phyloP scores from a whole-genome alignment of 2,113 vertebrate genomes.

The Entelurus aequoreus region DNA sequence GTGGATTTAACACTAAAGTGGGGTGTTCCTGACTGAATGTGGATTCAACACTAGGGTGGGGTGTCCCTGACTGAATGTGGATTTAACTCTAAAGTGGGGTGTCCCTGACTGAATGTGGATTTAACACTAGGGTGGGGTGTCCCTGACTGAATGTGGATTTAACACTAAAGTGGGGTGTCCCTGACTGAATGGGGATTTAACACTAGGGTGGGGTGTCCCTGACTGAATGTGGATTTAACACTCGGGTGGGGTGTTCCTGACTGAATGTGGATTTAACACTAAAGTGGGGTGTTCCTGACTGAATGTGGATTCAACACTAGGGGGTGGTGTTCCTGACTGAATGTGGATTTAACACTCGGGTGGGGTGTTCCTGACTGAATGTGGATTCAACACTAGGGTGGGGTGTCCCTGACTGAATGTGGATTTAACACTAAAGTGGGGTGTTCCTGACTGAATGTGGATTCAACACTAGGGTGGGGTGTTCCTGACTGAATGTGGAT shows the following conservation, averaged over 20 bases:
- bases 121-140: constrained; percentile 29
- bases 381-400: constrained; percentile 24
- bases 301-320: constrained; percentile 15
- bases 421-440: constrained; percentile 19
- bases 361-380: not conserved
- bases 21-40: too few relatives aligned
- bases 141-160: too few relatives aligned
- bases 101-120: too few relatives aligned
- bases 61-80: too few relatives aligned
- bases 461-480: constrained; percentile 25
- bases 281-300: constrained; percentile 8
- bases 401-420: constrained; percentile 2
- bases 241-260: constrained; percentile 18
- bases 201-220: constrained; percentile 26
- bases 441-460: not conserved
- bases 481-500: not conserved
- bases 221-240: constrained; percentile 4
- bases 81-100: too few relatives aligned
- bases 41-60: too few relatives aligned
- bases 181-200: not conserved
- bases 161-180: constrained; percentile 28
- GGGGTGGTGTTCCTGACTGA: constrained; percentile 10
- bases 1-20: too few relatives aligned
- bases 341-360: constrained; percentile 17
- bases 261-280: constrained; percentile 10